phyloP scores from a whole-genome alignment of 1,140 invertebrate genomes.

The Brachionus asplanchnoidis region DNA sequence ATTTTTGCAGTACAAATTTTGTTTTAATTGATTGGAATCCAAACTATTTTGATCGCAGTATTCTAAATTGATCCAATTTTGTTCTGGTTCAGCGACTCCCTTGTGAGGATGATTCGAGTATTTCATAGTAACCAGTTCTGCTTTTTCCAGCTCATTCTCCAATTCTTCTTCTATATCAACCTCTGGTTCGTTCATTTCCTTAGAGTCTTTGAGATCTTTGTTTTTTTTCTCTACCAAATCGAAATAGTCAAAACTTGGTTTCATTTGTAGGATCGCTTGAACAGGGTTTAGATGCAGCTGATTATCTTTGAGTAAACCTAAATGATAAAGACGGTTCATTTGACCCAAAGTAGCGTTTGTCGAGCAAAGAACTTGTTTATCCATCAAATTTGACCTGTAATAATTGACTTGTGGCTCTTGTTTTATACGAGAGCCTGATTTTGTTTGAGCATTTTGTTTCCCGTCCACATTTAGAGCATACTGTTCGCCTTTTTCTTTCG shows the following conservation, averaged over 20 bases:
- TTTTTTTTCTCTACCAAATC: slow-evolving; percentile 7
- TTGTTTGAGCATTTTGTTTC: neutral
- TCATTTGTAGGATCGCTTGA: slow-evolving; percentile 36
- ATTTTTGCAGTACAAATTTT: neutral
- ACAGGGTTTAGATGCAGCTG: slow-evolving; percentile 21
- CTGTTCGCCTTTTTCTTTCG: slow-evolving; percentile 19
- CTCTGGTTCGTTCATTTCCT: neutral
- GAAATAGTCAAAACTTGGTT: slow-evolving; percentile 41
- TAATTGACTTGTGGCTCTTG: neutral
- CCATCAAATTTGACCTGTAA: slow-evolving; percentile 28
- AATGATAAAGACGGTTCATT: slow-evolving; percentile 40
- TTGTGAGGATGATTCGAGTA: neutral
- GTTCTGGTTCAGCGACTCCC: neutral
- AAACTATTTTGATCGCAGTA: neutral
- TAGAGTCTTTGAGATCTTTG: neutral
- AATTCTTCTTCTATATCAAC: neutral
- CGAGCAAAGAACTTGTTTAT: neutral
- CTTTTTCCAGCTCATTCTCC: slow-evolving; percentile 32
- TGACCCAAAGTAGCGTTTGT: slow-evolving; percentile 21
- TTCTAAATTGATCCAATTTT: slow-evolving; percentile 29
- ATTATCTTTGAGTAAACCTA: slow-evolving; percentile 19
- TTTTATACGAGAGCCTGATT: neutral
- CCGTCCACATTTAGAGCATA: slow-evolving; percentile 37
- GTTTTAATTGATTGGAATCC: neutral
- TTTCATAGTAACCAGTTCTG: slow-evolving; percentile 28